Evolutionary conservation across 2,888 invertebrate genomes (phyloP), one percentile per base, ranked within the genome.

Genomic region (Osedax fenrisi): DNA sequence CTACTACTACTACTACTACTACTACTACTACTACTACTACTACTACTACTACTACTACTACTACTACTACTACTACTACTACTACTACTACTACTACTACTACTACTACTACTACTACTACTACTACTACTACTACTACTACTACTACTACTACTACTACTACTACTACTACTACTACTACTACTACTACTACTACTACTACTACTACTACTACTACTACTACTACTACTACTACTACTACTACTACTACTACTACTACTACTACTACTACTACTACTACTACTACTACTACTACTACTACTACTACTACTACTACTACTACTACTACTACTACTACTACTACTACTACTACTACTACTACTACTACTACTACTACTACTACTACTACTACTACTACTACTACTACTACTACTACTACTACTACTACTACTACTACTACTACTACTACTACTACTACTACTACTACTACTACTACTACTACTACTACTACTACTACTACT

Each of bases 1-100:
- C 27, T 66, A 75, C 26, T 66, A 75, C 27, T 75, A 75, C 26
- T 75, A 75, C 27, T 75, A 66, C 66, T 75, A 75, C 64, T 75
- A 75, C 26, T 75, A 75, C 27, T 75, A 75, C 73, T 75, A 75
- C 66, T 75, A 75, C 73, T 56, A 56, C 56, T 56, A 56, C 64
- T 64, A 17, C 64, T 64, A 17, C 64, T 64, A 17, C 64, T 64
- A 17, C 64, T 64, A 17, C 64, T 64, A 23, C 3, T 67, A 23
- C 3, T 67, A 23, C 3, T 67, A 23, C 3, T 67, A 23, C 3
- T 67, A 23, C 3, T 67, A 23, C 67, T 3, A 23, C 67, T 67
- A 23, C 67, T 67, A 23, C 67, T 67, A 23, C 67, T 67, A 23
- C 67, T 21, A 3, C n/a, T 21, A 23, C 22, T 5, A 23, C 3